A percentile compares a stretch with the other conserved stretches of the same genome.
Conservation (phyloP, 2,113 vertebrate species). For the Kryptolebias marmoratus region DNA sequence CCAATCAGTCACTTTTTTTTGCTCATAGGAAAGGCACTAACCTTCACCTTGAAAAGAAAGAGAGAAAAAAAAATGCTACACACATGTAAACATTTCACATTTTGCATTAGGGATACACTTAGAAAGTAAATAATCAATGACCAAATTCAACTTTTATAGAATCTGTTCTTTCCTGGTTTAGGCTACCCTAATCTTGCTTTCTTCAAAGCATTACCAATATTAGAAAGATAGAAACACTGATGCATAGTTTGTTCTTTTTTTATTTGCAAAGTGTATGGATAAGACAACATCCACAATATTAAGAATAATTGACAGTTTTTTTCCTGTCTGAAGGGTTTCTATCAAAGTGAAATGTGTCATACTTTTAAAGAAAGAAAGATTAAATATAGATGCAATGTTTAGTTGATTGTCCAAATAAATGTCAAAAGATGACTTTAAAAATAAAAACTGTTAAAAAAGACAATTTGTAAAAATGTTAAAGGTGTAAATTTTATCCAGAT, state of each 20-base stretch:
- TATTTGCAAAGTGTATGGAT: neutral
- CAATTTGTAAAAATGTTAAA: neutral
- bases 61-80: slow-evolving; percentile 15
- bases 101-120: neutral
- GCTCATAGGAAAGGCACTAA: slow-evolving; percentile 26
- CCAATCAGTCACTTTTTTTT: slow-evolving; percentile 36
- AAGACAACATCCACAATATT: neutral
- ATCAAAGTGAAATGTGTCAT: no score
- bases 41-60: slow-evolving; percentile 22
- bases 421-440: neutral
- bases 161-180: neutral
- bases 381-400: no score
- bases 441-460: neutral
- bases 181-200: no score
- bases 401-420: no score
- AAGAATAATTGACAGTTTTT: no score
- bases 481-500: slow-evolving; percentile 1
- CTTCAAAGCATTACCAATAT: neutral
- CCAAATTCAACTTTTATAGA: neutral
- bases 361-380: neutral
- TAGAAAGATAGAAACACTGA: neutral
- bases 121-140: neutral
- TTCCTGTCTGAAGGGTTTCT: no score
- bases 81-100: neutral
- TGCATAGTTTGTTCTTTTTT: no score